Evolutionary conservation across 1,140 invertebrate species (phyloP), one percentile per base, ranked within the genome.

Genomic region (Idris sp.): DNA sequence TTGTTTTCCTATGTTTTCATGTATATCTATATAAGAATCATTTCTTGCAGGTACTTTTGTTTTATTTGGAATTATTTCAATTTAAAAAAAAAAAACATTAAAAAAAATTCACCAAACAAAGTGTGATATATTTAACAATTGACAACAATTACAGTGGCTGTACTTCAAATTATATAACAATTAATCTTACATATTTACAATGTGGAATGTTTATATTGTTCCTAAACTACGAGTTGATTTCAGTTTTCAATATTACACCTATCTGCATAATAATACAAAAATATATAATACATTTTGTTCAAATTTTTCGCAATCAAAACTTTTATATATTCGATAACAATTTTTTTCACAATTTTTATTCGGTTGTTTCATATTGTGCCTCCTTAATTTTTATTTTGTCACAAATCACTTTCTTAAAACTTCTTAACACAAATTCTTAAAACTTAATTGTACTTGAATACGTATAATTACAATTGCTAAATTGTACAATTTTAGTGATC

Each of bases 181-280:
- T 53, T 38, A 72, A 36, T 48, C 69, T 59, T 54, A 54, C 31
- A 46, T 73, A 65, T 65, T 44, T 65, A 73, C 46, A 73, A 13
- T 11, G 49, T 54, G 69, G 69, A 73, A 73, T 73, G 59, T 73
- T 33, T 59, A 13, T 40, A 36, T 64, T 16, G 10, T 64, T 59
- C 43, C 19, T 31, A 51, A 48, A 46, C 41, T 48, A 62, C 9
- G 6, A 16, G 30, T 58, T 71, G 25, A 40, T 19, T 18, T 54
- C n/a, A 61, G n/a, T 5, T 35, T 43, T 56, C 9, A 71, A 46
- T 5, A 65, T 53, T 54, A 65, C 7, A 49, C 2, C 33, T 59
- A 53, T n/a, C n/a, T n/a, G n/a, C n/a, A 18, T 9, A 38, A 44
- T 51, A 49, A 53, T 73, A 73, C 53, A 73, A 65, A 62, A 62